These are phyloP conservation scores for Strix aluco DNA, from an alignment of 2,113 vertebrate genomes.

Conservation along the genomic window DNA sequence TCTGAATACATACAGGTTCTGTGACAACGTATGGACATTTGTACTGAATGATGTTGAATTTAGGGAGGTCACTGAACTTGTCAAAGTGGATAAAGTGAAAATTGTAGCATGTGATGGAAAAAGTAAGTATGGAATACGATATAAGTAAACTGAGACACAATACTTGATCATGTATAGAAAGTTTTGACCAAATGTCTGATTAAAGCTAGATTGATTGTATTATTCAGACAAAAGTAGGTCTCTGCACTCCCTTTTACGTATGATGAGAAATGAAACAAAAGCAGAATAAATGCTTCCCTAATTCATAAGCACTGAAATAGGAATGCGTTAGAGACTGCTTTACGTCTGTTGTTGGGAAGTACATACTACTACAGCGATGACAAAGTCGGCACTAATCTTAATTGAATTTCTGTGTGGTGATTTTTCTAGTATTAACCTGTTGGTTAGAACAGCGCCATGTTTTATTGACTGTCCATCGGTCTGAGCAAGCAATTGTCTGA, in stretches of 20 bases:
- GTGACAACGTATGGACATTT: constrained; percentile 99
- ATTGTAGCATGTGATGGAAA: constrained; percentile 98
- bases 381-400: neutral
- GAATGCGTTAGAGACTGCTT: neutral
- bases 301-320: neutral
- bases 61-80: constrained; percentile 95
- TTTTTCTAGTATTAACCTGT: neutral
- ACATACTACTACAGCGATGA: neutral
- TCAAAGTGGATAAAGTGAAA: constrained; percentile 99
- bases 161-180: neutral
- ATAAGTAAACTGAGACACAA: neutral
- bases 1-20: constrained; percentile 97
- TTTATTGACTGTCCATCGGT: neutral
- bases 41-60: constrained; percentile 98
- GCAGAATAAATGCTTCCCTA: neutral
- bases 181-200: neutral
- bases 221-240: neutral
- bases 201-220: neutral
- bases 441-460: neutral
- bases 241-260: neutral
- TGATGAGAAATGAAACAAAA: neutral
- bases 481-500: neutral
- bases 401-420: neutral
- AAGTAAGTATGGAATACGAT: constrained; percentile 76
- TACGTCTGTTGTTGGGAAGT: neutral